phyloP scores from a whole-genome alignment of 2,888 invertebrate species.

The Stratiomys singularior region DNA sequence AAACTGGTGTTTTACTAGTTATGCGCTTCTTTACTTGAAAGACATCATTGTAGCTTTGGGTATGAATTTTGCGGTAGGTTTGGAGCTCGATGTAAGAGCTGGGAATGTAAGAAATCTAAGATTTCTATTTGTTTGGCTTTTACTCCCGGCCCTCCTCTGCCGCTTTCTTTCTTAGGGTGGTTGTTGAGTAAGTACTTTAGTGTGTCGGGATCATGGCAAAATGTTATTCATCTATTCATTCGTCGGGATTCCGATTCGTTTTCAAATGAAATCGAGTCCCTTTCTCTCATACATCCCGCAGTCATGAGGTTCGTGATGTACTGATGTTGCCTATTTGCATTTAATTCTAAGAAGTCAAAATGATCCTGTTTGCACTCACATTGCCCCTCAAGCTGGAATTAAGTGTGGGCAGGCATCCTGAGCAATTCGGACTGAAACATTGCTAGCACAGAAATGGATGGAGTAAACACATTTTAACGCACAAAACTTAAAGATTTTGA shows the following conservation, averaged over 20 bases:
- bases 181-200: background rate
- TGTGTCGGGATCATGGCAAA: background rate
- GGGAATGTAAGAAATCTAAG: too few relatives aligned
- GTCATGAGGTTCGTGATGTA: background rate
- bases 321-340: slow-evolving; percentile 27
- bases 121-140: too few relatives aligned
- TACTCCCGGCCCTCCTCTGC: too few relatives aligned
- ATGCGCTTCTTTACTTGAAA: background rate
- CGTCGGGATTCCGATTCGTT: slow-evolving; percentile 17
- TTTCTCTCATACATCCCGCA: background rate
- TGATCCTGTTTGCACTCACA: slow-evolving; percentile 21
- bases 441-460: too few relatives aligned
- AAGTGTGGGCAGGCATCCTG: background rate
- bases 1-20: slow-evolving; percentile 22
- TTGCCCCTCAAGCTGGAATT: background rate
- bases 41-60: background rate
- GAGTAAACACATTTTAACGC: slow-evolving; percentile 7
- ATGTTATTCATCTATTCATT: slow-evolving; percentile 2
- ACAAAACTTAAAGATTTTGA: slow-evolving; percentile 4
- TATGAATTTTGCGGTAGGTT: background rate
- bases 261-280: background rate
- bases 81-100: background rate
- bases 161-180: too few relatives aligned
- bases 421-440: too few relatives aligned
- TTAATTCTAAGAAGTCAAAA: slow-evolving; percentile 15